Conservation (phyloP, 2,113 vertebrate genomes). For the Actenoides lindsayi region DNA sequence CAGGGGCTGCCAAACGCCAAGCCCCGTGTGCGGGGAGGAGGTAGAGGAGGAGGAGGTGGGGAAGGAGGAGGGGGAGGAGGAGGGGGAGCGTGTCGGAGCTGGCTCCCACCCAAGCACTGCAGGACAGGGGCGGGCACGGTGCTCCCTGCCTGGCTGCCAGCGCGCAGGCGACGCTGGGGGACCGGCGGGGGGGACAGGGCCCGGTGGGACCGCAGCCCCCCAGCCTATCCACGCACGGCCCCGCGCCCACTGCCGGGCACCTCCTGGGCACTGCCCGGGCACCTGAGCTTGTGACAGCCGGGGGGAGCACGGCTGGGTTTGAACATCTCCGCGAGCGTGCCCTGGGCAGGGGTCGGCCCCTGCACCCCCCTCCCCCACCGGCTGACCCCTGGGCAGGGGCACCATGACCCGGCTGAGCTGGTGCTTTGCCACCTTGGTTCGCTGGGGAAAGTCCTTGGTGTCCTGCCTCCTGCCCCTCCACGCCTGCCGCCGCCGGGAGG, state of each 20-base stretch:
- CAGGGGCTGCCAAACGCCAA: not conserved
- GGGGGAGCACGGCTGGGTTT: not conserved
- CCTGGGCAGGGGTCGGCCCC: not conserved
- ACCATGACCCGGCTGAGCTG: slow-evolving; percentile 63
- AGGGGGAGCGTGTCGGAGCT: slow-evolving; percentile 42
- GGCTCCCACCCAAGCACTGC: slow-evolving; percentile 63
- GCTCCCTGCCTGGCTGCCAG: slow-evolving; percentile 56
- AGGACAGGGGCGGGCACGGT: slow-evolving; percentile 65
- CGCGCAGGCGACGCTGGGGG: slow-evolving; percentile 58
- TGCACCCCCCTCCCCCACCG: not conserved
- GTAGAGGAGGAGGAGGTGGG: not conserved
- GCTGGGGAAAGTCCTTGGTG: slow-evolving; percentile 55
- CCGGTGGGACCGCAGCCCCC: slow-evolving; percentile 33
- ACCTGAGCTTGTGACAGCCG: not conserved
- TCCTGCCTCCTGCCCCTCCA: slow-evolving; percentile 50
- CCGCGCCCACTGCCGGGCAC: not conserved
- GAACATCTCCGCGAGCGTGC: not conserved
- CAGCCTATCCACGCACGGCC: not conserved
- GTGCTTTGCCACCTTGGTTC: slow-evolving; percentile 56
- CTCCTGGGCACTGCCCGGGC: not conserved
- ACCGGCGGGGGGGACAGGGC: not conserved
- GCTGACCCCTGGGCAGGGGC: slow-evolving; percentile 13
- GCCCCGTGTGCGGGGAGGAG: not conserved
- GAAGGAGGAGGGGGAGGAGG: not conserved
- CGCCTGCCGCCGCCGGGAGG: slow-evolving; percentile 22